phyloP scores from a whole-genome alignment of 2,113 vertebrate species.

The Nothocercus nigrocapillus region DNA sequence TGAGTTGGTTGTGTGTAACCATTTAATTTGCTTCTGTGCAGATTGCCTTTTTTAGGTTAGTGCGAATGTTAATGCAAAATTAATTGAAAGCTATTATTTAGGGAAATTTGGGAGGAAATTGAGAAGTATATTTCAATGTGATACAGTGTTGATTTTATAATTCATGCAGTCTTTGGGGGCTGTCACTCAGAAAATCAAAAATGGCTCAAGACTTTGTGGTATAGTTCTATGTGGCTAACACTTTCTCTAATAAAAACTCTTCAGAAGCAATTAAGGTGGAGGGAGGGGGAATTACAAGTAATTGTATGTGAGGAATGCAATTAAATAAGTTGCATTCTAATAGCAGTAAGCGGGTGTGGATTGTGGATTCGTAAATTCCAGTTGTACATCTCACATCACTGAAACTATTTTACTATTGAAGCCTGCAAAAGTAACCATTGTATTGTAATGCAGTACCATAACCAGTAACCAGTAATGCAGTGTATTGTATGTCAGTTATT shows the following conservation, averaged over 20 bases:
- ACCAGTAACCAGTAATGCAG: background rate
- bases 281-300: background rate
- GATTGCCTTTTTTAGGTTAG: background rate
- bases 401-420: background rate
- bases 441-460: too few relatives aligned
- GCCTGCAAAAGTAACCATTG: background rate
- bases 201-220: background rate
- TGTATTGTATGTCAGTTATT: background rate
- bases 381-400: background rate
- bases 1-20: background rate
- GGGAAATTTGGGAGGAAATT: background rate
- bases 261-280: background rate
- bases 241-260: background rate
- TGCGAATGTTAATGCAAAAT: background rate
- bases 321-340: background rate
- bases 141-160: background rate
- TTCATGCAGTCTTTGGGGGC: fast-evolving
- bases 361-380: background rate
- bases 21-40: conserved; percentile 18
- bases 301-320: background rate
- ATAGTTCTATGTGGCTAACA: background rate
- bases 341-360: background rate
- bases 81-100: background rate
- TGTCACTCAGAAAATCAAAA: background rate
- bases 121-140: background rate